Evolutionary conservation across 2,888 invertebrate species (phyloP), one percentile per base, ranked within the genome.

Genomic region (Cotesia congregata): DNA sequence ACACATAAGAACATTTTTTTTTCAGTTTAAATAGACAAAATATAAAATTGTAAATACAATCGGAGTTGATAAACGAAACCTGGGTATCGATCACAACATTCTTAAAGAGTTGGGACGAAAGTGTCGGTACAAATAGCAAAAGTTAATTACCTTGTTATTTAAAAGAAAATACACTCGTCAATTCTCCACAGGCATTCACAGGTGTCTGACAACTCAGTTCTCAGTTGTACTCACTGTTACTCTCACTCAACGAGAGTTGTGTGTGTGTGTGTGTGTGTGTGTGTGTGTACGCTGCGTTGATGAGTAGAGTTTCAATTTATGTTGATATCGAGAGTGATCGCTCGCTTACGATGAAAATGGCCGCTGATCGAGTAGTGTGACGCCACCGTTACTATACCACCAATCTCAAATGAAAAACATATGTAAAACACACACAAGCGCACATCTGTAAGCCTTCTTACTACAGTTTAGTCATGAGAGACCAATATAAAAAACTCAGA

Each of bases 241-340:
- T 50, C 50, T 12, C 50, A 12, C 9, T 50, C 12, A 30, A 50
- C 50, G 12, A 50, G 3, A 12, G 9, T 12, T 50, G 7, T 12
- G 50, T 50, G 50, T 50, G 12, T 50, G 4, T 50, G 50, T n/a
- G n/a, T n/a, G n/a, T 50, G 7, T 12, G 50, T 50, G 50, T 50
- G 12, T 50, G 50, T 50, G 12, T 50, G 4, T 12, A 50, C 12
- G 12, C 12, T 12, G 50, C 9, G 4, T 7, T 50, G 50, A 50
- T 50, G 50, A 50, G 50, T 50, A 50, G 50, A 50, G 50, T 50
- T 50, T 50, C 50, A 50, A 50, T 50, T 50, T 50, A 50, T 50
- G 50, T 50, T 50, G 50, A 50, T 50, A 12, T 12, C 12, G 12
- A 50, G 50, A 50, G 50, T 50, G 12, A 50, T 50, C 50, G 50